Base-by-base conservation (phyloP, 2,888 invertebrate species). In the Antheraea assamensis region DNA sequence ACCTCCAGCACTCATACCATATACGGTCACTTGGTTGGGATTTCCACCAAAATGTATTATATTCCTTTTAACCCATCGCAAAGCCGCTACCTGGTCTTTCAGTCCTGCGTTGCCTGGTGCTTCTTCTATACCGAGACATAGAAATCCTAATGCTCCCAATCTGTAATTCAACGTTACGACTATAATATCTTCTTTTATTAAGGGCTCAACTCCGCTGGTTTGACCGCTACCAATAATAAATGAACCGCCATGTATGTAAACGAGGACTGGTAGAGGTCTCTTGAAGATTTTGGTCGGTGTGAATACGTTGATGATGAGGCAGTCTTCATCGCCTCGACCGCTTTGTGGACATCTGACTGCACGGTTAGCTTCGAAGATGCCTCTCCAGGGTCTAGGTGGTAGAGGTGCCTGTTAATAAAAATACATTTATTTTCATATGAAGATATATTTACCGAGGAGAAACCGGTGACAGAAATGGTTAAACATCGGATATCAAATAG, bases 1-100 rank as follows among this genome's bases (percentile, higher is more conserved):
- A 0, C 81, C 88, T 1, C 89, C 89, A 27, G 88, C 86, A 68
- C 87, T 88, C 81, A 85, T 86, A 0, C 90, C 90, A 71, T 88
- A 87, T 17, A 88, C 70, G 0, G 88, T 88, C 0, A 89, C 82
- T 72, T 83, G 78, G 0, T 78, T 73, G 4, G 85, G 83, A 78
- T 88, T 82, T 17, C 89, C 87, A n/a, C 85, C 87, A 58, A 89
- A 87, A 47, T 80, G 68, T 0, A 76, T 75, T 71, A 88, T 87
- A 72, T 88, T 88, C 19, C 79, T 76, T 21, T 81, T 77, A 8
- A 87, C 78, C 88, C 88, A 88, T 74, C 77, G 81, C 4, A 88
- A 75, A 7, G 86, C 88, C 42, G 80, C 78, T 1, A 85, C 81
- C 76, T 87, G 87, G 74, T 88, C 88, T 74, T 87, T 87, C 70